A percentile compares a stretch with the other conserved stretches of the same genome.
Conservation (phyloP, 1,140 invertebrate species). For the Lineus longissimus region DNA sequence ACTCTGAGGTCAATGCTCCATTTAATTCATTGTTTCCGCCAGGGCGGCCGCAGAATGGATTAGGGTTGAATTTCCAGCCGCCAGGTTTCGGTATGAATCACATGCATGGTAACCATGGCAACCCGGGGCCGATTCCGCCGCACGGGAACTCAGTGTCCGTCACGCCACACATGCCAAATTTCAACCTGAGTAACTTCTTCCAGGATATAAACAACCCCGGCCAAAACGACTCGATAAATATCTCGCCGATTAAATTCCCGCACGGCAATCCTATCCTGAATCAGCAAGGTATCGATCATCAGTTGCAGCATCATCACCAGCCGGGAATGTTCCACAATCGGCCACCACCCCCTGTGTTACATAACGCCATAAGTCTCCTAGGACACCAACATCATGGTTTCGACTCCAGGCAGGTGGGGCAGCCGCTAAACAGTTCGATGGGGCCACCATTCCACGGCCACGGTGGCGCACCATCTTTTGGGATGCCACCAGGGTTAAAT, state of each 20-base stretch:
- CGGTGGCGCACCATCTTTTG: conserved; percentile 43
- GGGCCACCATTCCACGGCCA: conserved; percentile 45
- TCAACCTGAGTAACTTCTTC: conserved; percentile 52
- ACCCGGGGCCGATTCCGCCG: conserved; percentile 34
- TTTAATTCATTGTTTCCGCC: conserved; percentile 50
- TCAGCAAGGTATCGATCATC: conserved; percentile 42
- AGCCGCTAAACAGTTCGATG: conserved; percentile 42
- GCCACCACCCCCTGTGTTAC: conserved; percentile 37
- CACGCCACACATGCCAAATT: conserved; percentile 51
- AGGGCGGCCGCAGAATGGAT: conserved; percentile 44
- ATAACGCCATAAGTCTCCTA: conserved; percentile 46
- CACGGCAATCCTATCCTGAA: conserved; percentile 45
- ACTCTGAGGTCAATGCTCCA: conserved; percentile 31
- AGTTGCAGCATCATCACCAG: conserved; percentile 45
- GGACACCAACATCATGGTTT: conserved; percentile 51
- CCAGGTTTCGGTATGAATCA: conserved; percentile 51
- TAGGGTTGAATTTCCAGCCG: conserved; percentile 54
- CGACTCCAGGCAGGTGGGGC: conserved; percentile 38
- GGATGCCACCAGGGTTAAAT: conserved; percentile 48
- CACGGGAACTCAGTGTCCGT: conserved; percentile 42
- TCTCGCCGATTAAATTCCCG: conserved; percentile 54
- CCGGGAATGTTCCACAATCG: conserved; percentile 38
- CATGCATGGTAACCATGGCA: conserved; percentile 37
- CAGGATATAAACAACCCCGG: conserved; percentile 44
- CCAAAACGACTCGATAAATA: conserved; percentile 41